Evolutionary conservation across 2,888 invertebrate species (phyloP).

Genomic region (Diplolepis rosae): DNA sequence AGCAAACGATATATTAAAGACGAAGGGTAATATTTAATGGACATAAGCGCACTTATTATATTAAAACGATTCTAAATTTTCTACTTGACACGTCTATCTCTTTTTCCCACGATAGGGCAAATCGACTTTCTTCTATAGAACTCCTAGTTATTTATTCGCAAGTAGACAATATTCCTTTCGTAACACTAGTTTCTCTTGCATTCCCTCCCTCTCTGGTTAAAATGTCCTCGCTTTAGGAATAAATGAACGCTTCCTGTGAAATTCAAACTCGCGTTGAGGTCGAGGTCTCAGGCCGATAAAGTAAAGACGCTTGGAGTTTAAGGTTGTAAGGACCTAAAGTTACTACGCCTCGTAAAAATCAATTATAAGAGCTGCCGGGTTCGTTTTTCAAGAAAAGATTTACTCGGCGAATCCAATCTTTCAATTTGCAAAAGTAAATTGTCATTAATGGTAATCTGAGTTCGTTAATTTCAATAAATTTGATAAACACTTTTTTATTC

Average conservation of each 20-base stretch:
- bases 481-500: no score
- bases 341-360: background rate
- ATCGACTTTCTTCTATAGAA: slow-evolving; percentile 1
- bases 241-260: background rate
- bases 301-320: no score
- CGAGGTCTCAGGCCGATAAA: background rate
- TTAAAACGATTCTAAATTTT: background rate
- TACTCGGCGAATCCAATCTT: background rate
- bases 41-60: background rate
- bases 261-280: background rate
- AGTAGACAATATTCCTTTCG: background rate
- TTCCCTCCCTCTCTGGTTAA: background rate
- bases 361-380: background rate
- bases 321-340: background rate
- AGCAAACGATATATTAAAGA: slow-evolving; percentile 8
- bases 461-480: no score
- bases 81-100: background rate
- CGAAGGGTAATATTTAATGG: background rate
- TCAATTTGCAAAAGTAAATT: no score
- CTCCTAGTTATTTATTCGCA: background rate
- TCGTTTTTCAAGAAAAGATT: background rate
- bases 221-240: background rate
- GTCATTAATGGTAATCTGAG: no score
- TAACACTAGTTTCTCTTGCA: background rate
- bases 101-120: slow-evolving; percentile 6